Evolutionary conservation across 23 tunicate genomes (phyloP).

Genomic region (Diplosoma virens): DNA sequence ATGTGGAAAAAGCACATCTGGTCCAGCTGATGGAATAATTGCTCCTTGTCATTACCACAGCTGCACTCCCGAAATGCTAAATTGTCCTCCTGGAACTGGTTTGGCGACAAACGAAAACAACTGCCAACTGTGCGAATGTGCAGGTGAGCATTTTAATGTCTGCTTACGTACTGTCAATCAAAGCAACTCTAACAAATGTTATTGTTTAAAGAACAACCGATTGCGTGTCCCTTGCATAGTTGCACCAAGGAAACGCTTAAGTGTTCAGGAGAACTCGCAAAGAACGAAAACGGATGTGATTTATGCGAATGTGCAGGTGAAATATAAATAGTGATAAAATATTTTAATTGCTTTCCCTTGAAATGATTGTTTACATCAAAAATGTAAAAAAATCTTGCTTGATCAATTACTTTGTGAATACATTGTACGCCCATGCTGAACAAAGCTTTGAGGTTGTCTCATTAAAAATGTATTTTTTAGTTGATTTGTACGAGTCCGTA

Average conservation of each 20-base stretch:
- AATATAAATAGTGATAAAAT: no score
- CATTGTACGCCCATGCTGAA: no score
- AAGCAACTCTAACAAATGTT: background rate
- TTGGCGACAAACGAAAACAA: slow-evolving; percentile 26
- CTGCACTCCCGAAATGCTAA: slow-evolving; percentile 35
- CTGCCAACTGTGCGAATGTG: slow-evolving; percentile 53
- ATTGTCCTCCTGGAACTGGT: slow-evolving; percentile 34
- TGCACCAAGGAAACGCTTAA: slow-evolving; percentile 49
- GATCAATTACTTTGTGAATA: no score
- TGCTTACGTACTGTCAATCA: background rate
- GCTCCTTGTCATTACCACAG: slow-evolving; percentile 29
- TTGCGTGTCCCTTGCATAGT: slow-evolving; percentile 40
- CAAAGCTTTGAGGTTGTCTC: no score
- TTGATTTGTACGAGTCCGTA: no score
- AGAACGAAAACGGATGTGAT: slow-evolving; percentile 43
- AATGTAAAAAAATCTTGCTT: no score
- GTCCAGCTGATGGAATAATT: no score
- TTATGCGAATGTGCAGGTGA: slow-evolving; percentile 36
- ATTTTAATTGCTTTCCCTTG: no score
- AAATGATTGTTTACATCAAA: no score
- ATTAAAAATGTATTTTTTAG: no score
- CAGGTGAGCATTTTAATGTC: slow-evolving; percentile 1
- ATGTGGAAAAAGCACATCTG: no score
- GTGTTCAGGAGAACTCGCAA: slow-evolving; percentile 25
- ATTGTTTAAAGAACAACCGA: background rate